Evolutionary conservation across 2,888 invertebrate species (phyloP).

Genomic region (Cheiracanthium punctorium): DNA sequence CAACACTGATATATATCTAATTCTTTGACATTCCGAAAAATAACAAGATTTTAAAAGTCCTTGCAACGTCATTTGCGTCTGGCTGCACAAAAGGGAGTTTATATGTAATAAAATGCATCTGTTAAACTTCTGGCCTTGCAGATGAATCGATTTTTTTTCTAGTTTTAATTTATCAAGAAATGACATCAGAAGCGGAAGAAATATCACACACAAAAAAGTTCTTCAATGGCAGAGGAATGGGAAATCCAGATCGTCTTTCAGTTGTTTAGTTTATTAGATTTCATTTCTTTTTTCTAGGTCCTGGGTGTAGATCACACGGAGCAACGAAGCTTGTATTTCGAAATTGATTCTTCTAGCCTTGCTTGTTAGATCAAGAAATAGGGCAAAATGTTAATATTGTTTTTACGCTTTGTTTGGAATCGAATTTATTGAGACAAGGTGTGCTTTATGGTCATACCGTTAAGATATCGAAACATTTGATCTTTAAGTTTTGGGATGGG

Average conservation of each 20-base stretch:
- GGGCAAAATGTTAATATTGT: background rate
- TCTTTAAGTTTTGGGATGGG: too few relatives aligned
- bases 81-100: conserved; percentile 3
- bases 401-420: background rate
- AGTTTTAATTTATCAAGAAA: background rate
- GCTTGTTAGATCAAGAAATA: background rate
- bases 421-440: background rate
- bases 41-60: conserved; percentile 13
- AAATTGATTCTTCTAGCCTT: background rate
- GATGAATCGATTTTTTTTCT: background rate
- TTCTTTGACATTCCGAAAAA: too few relatives aligned
- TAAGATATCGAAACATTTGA: background rate
- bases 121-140: background rate
- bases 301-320: background rate
- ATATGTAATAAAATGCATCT: background rate
- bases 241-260: background rate
- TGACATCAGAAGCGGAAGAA: background rate
- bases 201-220: too few relatives aligned
- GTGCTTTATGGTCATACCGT: background rate
- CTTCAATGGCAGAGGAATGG: too few relatives aligned
- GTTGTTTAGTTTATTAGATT: background rate
- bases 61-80: conserved; percentile 22
- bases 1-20: too few relatives aligned
- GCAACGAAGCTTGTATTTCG: background rate
- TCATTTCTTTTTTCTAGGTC: background rate